These are phyloP conservation scores for Enteromius unitaeniatus DNA, from an alignment of 2,797 vertebrate species.

Conservation along the genomic window DNA sequence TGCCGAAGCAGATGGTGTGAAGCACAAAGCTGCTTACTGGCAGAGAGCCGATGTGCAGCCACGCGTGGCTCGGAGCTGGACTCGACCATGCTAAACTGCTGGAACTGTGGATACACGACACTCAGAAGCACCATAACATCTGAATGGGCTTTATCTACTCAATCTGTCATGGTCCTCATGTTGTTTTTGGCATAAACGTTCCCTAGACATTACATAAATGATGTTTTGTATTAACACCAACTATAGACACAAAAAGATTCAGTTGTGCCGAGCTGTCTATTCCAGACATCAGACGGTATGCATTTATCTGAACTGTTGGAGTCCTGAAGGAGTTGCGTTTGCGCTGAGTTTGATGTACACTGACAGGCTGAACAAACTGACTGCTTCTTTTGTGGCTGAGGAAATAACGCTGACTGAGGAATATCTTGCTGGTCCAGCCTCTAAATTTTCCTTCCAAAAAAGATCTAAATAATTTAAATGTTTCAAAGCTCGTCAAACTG, in stretches of 20 bases:
- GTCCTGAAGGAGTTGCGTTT: not conserved
- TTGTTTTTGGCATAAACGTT: conserved; percentile 2
- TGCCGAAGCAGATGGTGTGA: conserved; percentile 77
- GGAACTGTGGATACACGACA: conserved; percentile 33
- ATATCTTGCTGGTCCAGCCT: not conserved
- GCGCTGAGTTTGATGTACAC: not conserved
- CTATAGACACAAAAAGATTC: not conserved
- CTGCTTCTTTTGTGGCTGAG: not conserved
- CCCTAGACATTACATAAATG: not conserved
- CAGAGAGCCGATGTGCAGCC: conserved; percentile 66
- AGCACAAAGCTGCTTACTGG: conserved; percentile 75
- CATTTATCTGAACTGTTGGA: not conserved
- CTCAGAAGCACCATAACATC: conserved; percentile 41
- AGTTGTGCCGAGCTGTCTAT: not conserved
- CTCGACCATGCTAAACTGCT: conserved; percentile 1
- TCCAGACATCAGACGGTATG: not conserved
- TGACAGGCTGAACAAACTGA: not conserved
- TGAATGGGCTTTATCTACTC: conserved; percentile 7
- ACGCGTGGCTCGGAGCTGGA: conserved; percentile 59
- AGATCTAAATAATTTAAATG: not conserved
- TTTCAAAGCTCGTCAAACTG: not conserved
- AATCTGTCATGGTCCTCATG: conserved; percentile 5
- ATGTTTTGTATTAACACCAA: not conserved
- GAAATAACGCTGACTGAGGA: not conserved
- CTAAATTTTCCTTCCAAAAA: not conserved